Conservation (phyloP, 2,888 invertebrate genomes). For the Pollenia labialis region DNA sequence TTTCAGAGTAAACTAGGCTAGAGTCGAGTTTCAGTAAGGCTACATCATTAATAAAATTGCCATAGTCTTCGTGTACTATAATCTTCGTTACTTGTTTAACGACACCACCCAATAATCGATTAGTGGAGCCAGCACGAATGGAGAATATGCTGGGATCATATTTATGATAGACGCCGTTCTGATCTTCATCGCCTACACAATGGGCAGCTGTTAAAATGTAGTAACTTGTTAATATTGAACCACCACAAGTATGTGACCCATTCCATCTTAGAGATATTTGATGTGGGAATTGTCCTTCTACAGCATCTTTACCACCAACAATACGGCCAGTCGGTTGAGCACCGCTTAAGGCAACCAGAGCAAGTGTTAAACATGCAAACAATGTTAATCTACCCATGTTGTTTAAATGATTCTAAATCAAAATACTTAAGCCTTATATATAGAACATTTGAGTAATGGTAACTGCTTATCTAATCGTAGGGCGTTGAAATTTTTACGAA, state of each 20-base stretch:
- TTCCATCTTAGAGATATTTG: slow-evolving; percentile 81
- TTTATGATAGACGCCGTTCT: slow-evolving; percentile 73
- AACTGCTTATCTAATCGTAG: slow-evolving; percentile 13
- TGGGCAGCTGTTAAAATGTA: slow-evolving; percentile 82
- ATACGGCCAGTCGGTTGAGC: slow-evolving; percentile 70
- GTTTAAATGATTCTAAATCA: not conserved
- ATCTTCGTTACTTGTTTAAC: slow-evolving; percentile 76
- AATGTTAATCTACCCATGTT: slow-evolving; percentile 38
- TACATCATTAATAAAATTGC: slow-evolving; percentile 78
- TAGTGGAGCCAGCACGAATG: slow-evolving; percentile 74
- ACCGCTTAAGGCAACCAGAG: slow-evolving; percentile 43
- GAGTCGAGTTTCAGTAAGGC: slow-evolving; percentile 76
- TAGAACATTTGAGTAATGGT: not conserved
- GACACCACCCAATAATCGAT: slow-evolving; percentile 79
- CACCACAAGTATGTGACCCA: slow-evolving; percentile 79
- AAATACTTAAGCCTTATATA: slow-evolving; percentile 2
- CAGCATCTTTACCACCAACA: slow-evolving; percentile 81
- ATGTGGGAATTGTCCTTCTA: slow-evolving; percentile 81
- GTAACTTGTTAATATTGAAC: slow-evolving; percentile 78
- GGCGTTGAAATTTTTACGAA: not conserved
- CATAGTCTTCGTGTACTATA: slow-evolving; percentile 77
- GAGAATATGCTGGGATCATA: slow-evolving; percentile 62
- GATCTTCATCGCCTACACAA: slow-evolving; percentile 76
- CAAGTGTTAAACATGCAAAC: not conserved
- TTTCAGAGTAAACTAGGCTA: slow-evolving; percentile 71